A percentile compares a stretch with the other conserved stretches of the same genome.
Evolutionary conservation across 2,113 vertebrate genomes (phyloP).

Genomic region (Ginglymostoma cirratum): DNA sequence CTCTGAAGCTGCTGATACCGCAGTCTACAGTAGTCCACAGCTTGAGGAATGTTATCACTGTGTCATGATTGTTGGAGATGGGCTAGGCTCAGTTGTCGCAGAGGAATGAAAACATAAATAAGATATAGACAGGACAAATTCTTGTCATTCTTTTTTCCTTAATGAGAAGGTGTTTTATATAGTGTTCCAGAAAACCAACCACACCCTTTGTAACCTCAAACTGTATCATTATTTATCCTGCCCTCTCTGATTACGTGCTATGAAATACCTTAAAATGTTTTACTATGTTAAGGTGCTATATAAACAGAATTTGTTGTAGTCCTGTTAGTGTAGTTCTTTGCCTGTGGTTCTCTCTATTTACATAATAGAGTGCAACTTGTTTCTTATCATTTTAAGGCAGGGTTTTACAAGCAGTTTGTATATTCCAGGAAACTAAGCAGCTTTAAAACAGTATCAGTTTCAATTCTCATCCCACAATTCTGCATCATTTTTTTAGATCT

Average conservation of each 20-base stretch:
- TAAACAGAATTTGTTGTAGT: neutral
- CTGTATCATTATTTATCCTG: neutral
- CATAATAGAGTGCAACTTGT: neutral
- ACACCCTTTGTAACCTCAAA: neutral
- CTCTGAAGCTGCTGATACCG: neutral
- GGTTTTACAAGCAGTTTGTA: neutral
- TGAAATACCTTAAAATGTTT: neutral
- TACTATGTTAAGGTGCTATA: neutral
- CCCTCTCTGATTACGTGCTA: neutral
- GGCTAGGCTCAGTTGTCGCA: neutral
- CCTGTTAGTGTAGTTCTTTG: neutral
- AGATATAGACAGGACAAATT: neutral
- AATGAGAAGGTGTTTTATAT: neutral
- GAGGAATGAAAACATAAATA: neutral
- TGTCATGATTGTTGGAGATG: neutral
- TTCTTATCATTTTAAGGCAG: neutral
- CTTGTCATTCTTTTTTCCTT: neutral
- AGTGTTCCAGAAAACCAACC: neutral
- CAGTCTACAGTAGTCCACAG: neutral
- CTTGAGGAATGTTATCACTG: neutral
- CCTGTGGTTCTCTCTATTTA: neutral
- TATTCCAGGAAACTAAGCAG: neutral
- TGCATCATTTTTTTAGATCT: neutral
- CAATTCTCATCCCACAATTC: conserved; percentile 6
- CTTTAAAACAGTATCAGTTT: conserved; percentile 22